These are phyloP conservation scores for Leptinotarsa defecta DNA, from an alignment of 1,140 invertebrate genomes.

Conservation along the genomic window DNA sequence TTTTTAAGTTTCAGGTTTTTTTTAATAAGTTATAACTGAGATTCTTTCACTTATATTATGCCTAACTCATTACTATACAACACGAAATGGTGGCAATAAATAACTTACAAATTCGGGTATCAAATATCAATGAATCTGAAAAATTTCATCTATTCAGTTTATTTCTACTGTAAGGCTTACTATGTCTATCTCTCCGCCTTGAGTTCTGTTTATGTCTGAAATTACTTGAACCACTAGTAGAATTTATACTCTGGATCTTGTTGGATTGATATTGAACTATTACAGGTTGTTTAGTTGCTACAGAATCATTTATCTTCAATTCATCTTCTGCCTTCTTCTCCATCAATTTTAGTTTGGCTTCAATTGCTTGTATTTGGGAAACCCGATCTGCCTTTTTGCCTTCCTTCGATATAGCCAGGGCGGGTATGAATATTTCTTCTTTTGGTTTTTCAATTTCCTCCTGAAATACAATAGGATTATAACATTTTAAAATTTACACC, in stretches of 20 bases:
- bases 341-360: slow-evolving; percentile 83
- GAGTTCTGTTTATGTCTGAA: neutral
- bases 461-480: slow-evolving; percentile 55
- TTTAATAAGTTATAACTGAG: no score
- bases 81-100: neutral
- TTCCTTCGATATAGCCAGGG: slow-evolving; percentile 72
- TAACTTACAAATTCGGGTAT: neutral
- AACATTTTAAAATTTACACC: no score
- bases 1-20: no score
- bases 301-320: slow-evolving; percentile 72
- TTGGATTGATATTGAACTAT: slow-evolving; percentile 69
- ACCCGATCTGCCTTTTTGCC: slow-evolving; percentile 72
- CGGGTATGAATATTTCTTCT: slow-evolving; percentile 75
- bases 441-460: slow-evolving; percentile 75
- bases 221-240: neutral
- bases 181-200: slow-evolving; percentile 27
- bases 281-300: slow-evolving; percentile 66
- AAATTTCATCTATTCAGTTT: slow-evolving; percentile 26
- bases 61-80: no score
- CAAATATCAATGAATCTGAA: neutral
- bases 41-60: no score
- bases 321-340: slow-evolving; percentile 70
- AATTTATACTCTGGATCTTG: slow-evolving; percentile 31
- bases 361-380: slow-evolving; percentile 83
- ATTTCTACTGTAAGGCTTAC: slow-evolving; percentile 32